Percentiles rank a stretch among this genome's conserved stretches.
These are phyloP conservation scores for Callorhinus ursinus DNA, from an alignment of 2,113 vertebrate genomes.

Conservation along the genomic window DNA sequence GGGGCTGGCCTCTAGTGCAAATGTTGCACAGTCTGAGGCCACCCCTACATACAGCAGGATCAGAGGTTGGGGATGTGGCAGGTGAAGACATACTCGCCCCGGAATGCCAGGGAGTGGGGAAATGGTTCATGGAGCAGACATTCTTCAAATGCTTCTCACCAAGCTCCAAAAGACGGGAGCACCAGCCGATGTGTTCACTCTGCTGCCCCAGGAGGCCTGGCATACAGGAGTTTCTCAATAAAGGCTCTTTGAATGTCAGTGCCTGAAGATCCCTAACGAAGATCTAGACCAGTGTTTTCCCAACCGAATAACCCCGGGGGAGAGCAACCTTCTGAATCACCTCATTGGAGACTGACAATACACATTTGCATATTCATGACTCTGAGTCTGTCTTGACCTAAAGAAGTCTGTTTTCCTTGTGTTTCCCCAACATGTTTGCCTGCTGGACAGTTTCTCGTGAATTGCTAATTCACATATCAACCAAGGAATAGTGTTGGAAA, in stretches of 20 bases:
- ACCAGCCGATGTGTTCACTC: background rate
- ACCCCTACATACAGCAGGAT: background rate
- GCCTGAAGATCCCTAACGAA: background rate
- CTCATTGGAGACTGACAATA: background rate
- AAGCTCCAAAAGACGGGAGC: background rate
- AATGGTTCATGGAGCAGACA: background rate
- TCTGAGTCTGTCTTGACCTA: background rate
- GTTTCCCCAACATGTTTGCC: background rate
- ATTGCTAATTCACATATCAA: background rate
- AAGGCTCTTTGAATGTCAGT: background rate
- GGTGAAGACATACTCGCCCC: background rate
- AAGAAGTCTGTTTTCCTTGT: background rate
- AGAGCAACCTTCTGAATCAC: background rate
- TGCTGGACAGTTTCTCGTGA: background rate
- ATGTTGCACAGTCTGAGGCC: background rate
- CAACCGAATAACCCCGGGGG: too few species aligned
- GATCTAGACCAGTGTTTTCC: background rate
- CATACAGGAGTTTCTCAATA: background rate
- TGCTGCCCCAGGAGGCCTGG: background rate
- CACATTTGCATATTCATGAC: background rate
- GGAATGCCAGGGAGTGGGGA: too few species aligned
- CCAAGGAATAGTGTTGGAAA: background rate
- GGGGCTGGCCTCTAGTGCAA: background rate
- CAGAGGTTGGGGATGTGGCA: fast-evolving
- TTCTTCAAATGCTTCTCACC: background rate